Evolutionary conservation across 1,140 invertebrate species (phyloP).

Genomic region (Tribolium castaneum): DNA sequence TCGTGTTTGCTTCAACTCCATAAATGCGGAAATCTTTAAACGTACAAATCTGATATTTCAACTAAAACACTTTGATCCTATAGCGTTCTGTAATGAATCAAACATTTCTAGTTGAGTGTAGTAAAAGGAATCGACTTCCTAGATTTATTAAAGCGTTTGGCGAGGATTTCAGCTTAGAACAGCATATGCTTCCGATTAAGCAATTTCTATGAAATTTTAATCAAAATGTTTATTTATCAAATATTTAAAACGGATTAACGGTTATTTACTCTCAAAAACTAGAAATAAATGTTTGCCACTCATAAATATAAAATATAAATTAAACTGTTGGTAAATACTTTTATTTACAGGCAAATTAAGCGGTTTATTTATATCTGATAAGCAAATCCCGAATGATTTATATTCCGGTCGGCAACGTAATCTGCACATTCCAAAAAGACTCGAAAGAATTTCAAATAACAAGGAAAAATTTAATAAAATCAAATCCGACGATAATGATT

Average conservation of each 20-base stretch:
- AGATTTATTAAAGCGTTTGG: too few relatives aligned
- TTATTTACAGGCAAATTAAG: constrained; percentile 12
- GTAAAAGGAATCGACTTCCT: too few relatives aligned
- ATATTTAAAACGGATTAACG: not conserved
- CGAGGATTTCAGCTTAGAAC: too few relatives aligned
- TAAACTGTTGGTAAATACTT: constrained; percentile 3
- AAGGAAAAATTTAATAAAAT: not conserved
- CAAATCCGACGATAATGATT: not conserved
- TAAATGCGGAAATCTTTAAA: too few relatives aligned
- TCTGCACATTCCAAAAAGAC: not conserved
- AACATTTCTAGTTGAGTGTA: too few relatives aligned
- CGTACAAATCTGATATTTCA: too few relatives aligned
- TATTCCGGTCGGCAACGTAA: not conserved
- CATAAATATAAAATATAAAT: constrained; percentile 12
- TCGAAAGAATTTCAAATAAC: constrained; percentile 5
- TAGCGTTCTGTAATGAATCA: too few relatives aligned
- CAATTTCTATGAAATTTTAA: too few relatives aligned
- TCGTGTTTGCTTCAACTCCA: too few relatives aligned
- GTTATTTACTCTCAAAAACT: constrained; percentile 1
- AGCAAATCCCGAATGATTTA: constrained; percentile 1
- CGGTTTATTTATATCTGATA: constrained; percentile 23
- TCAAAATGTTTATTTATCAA: not conserved
- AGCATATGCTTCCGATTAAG: too few relatives aligned
- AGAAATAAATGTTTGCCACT: not conserved
- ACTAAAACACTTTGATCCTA: too few relatives aligned